Evolutionary conservation across 2,797 vertebrate species (phyloP).

Genomic region (Sebastiscus tertius): DNA sequence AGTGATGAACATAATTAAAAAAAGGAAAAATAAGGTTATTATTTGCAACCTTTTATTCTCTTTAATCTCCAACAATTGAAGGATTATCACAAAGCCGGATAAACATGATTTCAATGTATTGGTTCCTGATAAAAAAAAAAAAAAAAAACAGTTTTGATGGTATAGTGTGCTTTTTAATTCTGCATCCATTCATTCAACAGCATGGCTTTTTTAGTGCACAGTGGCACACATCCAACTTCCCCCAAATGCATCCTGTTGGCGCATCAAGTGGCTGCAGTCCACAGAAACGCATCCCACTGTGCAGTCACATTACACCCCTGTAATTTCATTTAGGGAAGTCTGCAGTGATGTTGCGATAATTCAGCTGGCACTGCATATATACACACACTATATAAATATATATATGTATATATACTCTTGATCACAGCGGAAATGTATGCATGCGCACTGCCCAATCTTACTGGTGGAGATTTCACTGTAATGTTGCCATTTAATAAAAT

Average conservation of each 20-base stretch:
- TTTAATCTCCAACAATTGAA: slow-evolving; percentile 10
- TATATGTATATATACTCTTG: neutral
- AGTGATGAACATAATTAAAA: neutral
- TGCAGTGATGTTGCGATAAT: neutral
- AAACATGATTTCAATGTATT: neutral
- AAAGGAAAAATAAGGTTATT: neutral
- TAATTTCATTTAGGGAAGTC: slow-evolving; percentile 26
- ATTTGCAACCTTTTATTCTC: neutral
- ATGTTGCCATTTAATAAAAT: neutral
- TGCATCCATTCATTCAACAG: slow-evolving; percentile 35
- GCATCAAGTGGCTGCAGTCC: slow-evolving; percentile 81
- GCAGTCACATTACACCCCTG: slow-evolving; percentile 17
- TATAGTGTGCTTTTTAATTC: slow-evolving; percentile 12
- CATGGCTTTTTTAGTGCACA: slow-evolving; percentile 51
- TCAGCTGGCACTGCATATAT: neutral
- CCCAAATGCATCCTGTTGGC: slow-evolving; percentile 69
- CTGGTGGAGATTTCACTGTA: neutral
- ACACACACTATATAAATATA: neutral
- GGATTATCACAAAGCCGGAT: slow-evolving; percentile 21
- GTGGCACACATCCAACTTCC: slow-evolving; percentile 75
- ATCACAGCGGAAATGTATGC: neutral
- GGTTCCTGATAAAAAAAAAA: neutral
- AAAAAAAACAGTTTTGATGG: neutral
- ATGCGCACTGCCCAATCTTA: neutral
- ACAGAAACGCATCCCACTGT: slow-evolving; percentile 48